Evolutionary conservation across 2,797 vertebrate genomes (phyloP).

Genomic region (Tympanoctomys barrerae): DNA sequence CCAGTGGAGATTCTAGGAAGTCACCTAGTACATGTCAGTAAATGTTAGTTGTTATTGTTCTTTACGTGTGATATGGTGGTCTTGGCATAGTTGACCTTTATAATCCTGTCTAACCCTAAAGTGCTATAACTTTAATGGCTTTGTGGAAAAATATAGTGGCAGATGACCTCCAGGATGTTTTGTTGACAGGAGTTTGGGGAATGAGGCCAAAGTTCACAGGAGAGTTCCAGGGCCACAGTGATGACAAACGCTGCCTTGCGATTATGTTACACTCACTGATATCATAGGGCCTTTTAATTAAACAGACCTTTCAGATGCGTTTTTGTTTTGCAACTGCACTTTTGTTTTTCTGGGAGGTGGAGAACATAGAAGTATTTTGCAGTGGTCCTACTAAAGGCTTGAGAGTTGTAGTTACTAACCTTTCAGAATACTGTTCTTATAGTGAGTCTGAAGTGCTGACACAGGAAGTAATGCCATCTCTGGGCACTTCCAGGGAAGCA

Average conservation of each 20-base stretch:
- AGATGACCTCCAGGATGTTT: constrained; percentile 51
- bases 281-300: background rate
- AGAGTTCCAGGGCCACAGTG: background rate
- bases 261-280: background rate
- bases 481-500: background rate
- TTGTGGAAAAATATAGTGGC: background rate
- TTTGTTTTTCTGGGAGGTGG: background rate
- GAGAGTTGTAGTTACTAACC: constrained; percentile 26
- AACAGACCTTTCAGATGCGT: background rate
- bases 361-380: constrained; percentile 22
- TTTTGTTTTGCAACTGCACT: background rate
- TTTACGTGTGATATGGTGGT: background rate
- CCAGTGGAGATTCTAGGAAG: background rate
- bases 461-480: background rate
- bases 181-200: constrained; percentile 55
- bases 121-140: background rate
- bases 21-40: background rate
- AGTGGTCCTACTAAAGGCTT: background rate
- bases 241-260: constrained; percentile 26
- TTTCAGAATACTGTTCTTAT: background rate
- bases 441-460: constrained; percentile 16
- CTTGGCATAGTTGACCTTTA: background rate
- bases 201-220: constrained; percentile 54
- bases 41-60: background rate
- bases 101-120: background rate